phyloP scores from a whole-genome alignment of 2,797 vertebrate genomes.

The Channa striata region DNA sequence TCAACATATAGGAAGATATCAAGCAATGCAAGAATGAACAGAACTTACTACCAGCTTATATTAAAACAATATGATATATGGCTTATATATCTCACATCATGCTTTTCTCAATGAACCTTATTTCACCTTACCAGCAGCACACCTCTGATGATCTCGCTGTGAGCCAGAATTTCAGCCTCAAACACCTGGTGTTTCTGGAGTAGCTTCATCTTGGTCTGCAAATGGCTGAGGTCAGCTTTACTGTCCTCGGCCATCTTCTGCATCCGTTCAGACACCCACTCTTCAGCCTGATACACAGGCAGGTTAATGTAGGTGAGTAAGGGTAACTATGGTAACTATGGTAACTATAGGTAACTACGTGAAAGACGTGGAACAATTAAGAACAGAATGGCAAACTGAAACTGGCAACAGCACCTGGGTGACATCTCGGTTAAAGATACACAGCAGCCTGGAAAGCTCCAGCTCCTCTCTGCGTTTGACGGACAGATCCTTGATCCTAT shows the following conservation, averaged over 20 bases:
- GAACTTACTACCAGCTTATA: neutral
- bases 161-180: slow-evolving; percentile 91
- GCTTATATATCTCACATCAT: too few species aligned
- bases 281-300: slow-evolving; percentile 81
- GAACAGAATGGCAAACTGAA: too few species aligned
- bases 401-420: slow-evolving; percentile 81
- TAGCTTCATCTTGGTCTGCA: slow-evolving; percentile 88
- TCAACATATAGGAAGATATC: too few species aligned
- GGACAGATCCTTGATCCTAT: slow-evolving; percentile 83
- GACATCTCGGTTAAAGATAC: slow-evolving; percentile 83
- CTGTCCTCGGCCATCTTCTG: slow-evolving; percentile 86
- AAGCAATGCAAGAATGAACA: too few species aligned
- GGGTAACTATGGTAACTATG: too few species aligned
- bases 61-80: too few species aligned
- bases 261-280: slow-evolving; percentile 88
- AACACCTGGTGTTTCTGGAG: slow-evolving; percentile 92
- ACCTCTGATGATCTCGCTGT: slow-evolving; percentile 82
- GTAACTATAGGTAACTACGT: too few species aligned
- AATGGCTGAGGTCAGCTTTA: slow-evolving; percentile 80
- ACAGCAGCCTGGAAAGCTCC: slow-evolving; percentile 79
- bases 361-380: too few species aligned
- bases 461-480: slow-evolving; percentile 83
- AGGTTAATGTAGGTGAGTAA: too few species aligned
- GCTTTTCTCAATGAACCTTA: too few species aligned
- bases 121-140: slow-evolving; percentile 79